Evolutionary conservation across 2,888 invertebrate species (phyloP).

Genomic region (Drosophila tripunctata): DNA sequence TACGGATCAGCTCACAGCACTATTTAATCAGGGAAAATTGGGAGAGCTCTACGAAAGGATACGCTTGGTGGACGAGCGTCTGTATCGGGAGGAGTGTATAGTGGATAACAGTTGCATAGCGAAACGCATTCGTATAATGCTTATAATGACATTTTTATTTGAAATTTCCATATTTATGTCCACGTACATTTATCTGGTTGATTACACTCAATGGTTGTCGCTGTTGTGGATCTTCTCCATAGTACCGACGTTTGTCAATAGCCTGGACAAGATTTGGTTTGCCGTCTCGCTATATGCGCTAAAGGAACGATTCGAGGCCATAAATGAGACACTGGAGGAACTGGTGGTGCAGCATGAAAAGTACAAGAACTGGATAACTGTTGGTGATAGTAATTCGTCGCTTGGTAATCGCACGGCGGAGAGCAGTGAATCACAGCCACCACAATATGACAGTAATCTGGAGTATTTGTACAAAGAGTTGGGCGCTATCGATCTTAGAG

Average conservation of each 20-base stretch:
- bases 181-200: constrained; percentile 75
- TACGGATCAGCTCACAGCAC: constrained; percentile 81
- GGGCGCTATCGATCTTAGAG: constrained; percentile 53
- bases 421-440: constrained; percentile 55
- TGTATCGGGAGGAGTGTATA: constrained; percentile 77
- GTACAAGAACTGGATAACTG: constrained; percentile 56
- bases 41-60: constrained; percentile 81
- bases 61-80: constrained; percentile 80
- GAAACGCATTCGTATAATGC: constrained; percentile 74
- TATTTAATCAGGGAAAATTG: constrained; percentile 81
- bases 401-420: constrained; percentile 18
- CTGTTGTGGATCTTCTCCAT: constrained; percentile 79
- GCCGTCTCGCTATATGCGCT: constrained; percentile 80
- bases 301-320: constrained; percentile 81
- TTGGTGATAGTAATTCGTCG: constrained; percentile 9
- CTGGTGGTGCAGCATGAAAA: constrained; percentile 76
- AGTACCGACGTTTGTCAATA: constrained; percentile 82
- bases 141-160: constrained; percentile 68
- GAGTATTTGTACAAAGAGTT: constrained; percentile 75
- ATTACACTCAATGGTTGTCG: constrained; percentile 72
- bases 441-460: constrained; percentile 67
- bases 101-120: constrained; percentile 73
- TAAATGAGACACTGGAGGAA: constrained; percentile 69
- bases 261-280: constrained; percentile 84
- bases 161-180: constrained; percentile 77